These are phyloP conservation scores for Pseudomyrmex gracilis DNA, from an alignment of 1,140 invertebrate species.

Conservation along the genomic window DNA sequence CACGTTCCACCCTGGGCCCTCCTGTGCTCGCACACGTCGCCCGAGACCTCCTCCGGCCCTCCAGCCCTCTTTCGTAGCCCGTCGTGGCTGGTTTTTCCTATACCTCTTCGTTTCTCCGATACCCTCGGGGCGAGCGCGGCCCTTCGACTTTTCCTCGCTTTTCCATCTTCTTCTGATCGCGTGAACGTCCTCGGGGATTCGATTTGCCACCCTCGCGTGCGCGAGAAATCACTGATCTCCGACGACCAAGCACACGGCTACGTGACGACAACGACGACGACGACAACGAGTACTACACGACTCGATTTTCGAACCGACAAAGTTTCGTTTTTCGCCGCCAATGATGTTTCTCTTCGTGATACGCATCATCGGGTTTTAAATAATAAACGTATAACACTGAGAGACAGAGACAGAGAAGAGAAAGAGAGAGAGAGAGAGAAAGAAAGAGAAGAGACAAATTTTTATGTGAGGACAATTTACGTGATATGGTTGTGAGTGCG, in stretches of 20 bases:
- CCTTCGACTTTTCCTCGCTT: conserved; percentile 56
- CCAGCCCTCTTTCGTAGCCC: conserved; percentile 49
- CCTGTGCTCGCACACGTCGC: conserved; percentile 51
- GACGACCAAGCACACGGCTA: conserved; percentile 32
- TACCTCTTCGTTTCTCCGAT: conserved; percentile 47
- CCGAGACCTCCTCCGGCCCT: conserved; percentile 26
- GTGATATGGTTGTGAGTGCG: background rate
- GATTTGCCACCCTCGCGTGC: conserved; percentile 58
- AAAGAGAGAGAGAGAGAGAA: no score
- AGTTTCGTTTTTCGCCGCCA: conserved; percentile 28
- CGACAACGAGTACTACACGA: background rate
- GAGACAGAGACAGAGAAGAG: no score
- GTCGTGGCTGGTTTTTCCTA: conserved; percentile 61
- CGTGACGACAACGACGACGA: conserved; percentile 13
- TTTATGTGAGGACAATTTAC: conserved; percentile 2
- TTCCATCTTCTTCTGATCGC: conserved; percentile 59
- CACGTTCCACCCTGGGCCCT: background rate
- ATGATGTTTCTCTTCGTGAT: conserved; percentile 3
- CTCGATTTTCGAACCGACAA: conserved; percentile 34
- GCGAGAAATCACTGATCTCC: conserved; percentile 57
- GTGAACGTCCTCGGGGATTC: conserved; percentile 55
- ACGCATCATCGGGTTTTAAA: conserved; percentile 20
- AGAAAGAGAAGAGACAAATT: no score
- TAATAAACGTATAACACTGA: conserved; percentile 7
- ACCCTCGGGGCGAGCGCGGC: conserved; percentile 48